Base-by-base conservation (phyloP, 2,888 invertebrate genomes). In the Drosophila flavopinicola region DNA sequence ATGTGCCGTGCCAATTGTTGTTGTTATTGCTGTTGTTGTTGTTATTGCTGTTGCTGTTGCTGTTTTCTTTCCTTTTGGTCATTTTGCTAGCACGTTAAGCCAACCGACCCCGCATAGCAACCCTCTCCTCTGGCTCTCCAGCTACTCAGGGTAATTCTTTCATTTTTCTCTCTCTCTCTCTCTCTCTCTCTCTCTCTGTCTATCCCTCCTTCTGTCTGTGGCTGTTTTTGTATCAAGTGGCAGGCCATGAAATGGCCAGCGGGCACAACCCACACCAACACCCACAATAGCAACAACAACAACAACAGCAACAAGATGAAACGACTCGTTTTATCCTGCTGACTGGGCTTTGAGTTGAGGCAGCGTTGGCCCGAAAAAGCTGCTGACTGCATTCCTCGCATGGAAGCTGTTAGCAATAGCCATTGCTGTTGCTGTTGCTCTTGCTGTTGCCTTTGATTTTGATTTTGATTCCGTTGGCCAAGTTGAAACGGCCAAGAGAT, bases 251-350 rank as follows among this genome's bases (percentile, higher is more conserved):
- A 82, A 78, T 72, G 65, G 83, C 85, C 83, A 85, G 35, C 66
- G 68, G 85, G 60, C 78, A 68, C 54, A 72, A 6, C 38, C 47
- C 33, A 53, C 44, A 60, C 54, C 33, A 51, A 25, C 47, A 39
- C 9, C 25, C 15, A 45, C 29, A 41, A 35, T 13, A 39, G 30
- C 35, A 59, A 35, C 23, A 51, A 30, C 23, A 44, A 41, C 23
- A 63, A 49, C 44, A 60, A 61, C 11, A 65, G 38, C 32, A 52
- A 9, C 61, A 59, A 63, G 69, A 84, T 78, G 79, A 83, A 78
- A 73, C 66, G 80, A 84, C 57, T 67, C 67, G 64, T 67, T 78
- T 85, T 67, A 85, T 79, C 78, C 82, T 75, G 67, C 78, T 82
- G 75, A 80, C 85, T 78, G 82, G 56, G 75, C 80, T 70, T 58